Conservation (phyloP, 2,888 invertebrate genomes). For the Mythimna albipuncta region DNA sequence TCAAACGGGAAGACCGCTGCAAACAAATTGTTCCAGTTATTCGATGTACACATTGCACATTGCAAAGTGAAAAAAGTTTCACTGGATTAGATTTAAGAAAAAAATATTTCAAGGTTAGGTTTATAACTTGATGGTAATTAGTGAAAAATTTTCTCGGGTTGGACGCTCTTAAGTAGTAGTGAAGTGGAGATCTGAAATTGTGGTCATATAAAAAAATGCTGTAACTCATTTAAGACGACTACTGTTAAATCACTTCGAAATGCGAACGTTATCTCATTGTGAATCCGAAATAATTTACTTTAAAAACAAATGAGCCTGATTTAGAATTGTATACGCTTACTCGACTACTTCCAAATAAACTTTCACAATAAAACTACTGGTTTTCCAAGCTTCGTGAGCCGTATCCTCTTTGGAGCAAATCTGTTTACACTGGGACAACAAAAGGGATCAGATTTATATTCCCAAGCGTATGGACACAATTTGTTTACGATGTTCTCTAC, state of each 20-base stretch:
- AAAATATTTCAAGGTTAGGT: too few species aligned
- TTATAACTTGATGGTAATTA: too few species aligned
- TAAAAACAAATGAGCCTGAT: background rate
- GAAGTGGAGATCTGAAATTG: too few species aligned
- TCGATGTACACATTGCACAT: too few species aligned
- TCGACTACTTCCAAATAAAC: background rate
- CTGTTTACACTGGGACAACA: slow-evolving; percentile 25
- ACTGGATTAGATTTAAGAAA: too few species aligned
- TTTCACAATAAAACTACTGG: background rate
- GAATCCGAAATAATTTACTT: background rate
- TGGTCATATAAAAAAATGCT: too few species aligned
- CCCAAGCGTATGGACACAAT: slow-evolving; percentile 21
- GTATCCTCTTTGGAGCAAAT: slow-evolving; percentile 24
- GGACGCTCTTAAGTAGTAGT: too few species aligned
- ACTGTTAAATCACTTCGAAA: background rate
- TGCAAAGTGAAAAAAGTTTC: too few species aligned
- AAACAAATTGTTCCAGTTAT: too few species aligned
- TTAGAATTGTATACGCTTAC: background rate
- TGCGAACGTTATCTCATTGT: background rate
- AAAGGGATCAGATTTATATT: slow-evolving; percentile 30
- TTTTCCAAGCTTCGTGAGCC: background rate
- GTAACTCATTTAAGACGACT: too few species aligned
- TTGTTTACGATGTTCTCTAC: slow-evolving; percentile 20
- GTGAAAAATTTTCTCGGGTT: too few species aligned
- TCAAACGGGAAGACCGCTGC: too few species aligned